phyloP scores from a whole-genome alignment of 2,113 vertebrate species.

The Xiphorhynchus elegans region DNA sequence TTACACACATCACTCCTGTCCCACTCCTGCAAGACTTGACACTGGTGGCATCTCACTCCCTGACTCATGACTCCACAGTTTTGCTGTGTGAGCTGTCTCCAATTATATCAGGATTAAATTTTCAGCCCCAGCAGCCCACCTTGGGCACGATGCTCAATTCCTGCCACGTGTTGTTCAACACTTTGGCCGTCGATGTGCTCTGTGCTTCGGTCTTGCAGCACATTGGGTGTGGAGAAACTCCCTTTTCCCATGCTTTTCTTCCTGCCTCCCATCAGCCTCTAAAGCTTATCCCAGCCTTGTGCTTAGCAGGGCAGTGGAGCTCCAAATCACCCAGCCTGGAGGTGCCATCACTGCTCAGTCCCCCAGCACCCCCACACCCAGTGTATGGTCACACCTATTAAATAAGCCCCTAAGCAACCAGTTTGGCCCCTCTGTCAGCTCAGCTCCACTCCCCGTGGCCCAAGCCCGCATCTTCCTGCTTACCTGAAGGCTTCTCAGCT shows the following conservation, averaged over 20 bases:
- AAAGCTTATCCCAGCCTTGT: neutral
- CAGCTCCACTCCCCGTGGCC: neutral
- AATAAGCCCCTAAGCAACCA: neutral
- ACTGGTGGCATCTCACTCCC: neutral
- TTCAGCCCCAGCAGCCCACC: neutral
- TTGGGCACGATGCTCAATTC: neutral
- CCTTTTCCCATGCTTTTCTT: neutral
- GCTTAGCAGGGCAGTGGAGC: neutral
- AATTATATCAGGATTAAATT: neutral
- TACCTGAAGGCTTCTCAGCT: neutral
- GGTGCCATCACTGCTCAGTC: neutral
- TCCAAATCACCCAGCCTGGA: accelerated
- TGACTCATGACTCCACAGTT: neutral
- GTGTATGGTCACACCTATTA: neutral
- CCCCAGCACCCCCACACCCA: neutral
- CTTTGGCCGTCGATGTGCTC: accelerated
- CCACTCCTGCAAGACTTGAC: neutral
- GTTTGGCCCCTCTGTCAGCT: neutral
- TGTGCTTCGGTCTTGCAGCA: neutral
- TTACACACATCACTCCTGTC: neutral
- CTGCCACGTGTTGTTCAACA: accelerated
- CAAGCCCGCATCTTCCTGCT: neutral
- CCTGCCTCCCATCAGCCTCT: neutral
- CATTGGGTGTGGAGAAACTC: neutral
- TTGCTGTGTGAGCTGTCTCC: neutral